A percentile compares a stretch with the other conserved stretches of the same genome.
phyloP scores from a whole-genome alignment of 92 coral and sea anemone genomes.

The Epizoanthus illoricatus region DNA sequence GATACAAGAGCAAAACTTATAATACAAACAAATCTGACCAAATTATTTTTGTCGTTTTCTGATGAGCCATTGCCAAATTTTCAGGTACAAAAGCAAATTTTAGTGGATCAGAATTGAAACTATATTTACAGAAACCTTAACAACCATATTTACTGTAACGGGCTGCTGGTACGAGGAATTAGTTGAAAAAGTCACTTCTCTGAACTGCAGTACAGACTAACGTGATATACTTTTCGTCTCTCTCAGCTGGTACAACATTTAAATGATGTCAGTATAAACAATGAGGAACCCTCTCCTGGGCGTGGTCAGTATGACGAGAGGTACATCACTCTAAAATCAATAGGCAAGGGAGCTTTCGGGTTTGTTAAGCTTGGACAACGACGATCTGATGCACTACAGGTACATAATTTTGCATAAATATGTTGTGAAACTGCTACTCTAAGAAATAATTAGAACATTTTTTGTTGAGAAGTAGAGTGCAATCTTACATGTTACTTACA shows the following conservation, averaged over 20 bases:
- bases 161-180: no score
- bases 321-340: conserved; percentile 77
- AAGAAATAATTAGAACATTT: no score
- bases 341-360: conserved; percentile 98
- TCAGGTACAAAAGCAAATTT: no score
- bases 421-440: neutral
- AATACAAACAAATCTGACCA: no score
- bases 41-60: no score
- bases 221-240: neutral
- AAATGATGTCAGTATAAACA: conserved; percentile 51
- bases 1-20: no score
- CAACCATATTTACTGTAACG: no score
- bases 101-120: no score
- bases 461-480: neutral
- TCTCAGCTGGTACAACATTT: conserved; percentile 63
- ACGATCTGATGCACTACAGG: conserved; percentile 78
- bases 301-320: conserved; percentile 90
- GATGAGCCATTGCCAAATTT: no score
- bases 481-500: no score
- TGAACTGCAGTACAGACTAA: neutral
- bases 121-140: no score
- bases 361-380: conserved; percentile 90
- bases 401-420: conserved; percentile 15
- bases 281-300: conserved; percentile 81
- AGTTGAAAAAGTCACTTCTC: no score